A percentile compares a stretch with the other conserved stretches of the same genome.
Conservation (phyloP, 2,113 vertebrate species). For the Tamias sibiricus region DNA sequence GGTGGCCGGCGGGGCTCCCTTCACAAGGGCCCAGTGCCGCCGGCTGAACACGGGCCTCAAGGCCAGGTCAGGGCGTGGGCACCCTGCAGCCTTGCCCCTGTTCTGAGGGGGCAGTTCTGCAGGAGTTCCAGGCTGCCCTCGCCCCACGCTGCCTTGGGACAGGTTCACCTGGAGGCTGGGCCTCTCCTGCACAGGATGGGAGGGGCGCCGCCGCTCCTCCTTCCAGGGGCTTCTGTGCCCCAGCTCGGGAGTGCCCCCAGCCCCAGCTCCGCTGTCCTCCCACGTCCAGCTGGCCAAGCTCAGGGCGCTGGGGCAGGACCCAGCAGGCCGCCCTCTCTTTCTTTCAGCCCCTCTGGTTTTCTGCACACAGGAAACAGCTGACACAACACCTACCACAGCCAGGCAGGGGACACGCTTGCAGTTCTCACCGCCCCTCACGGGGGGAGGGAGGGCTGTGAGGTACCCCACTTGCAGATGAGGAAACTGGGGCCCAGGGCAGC, state of each 20-base stretch:
- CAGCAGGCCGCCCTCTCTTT: neutral
- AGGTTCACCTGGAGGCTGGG: neutral
- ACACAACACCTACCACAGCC: too few species aligned
- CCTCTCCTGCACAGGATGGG: neutral
- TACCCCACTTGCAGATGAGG: neutral
- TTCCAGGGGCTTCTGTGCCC: neutral
- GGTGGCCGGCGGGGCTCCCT: neutral
- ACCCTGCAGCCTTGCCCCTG: too few species aligned
- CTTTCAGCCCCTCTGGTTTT: neutral
- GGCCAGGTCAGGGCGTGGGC: neutral
- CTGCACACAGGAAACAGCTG: neutral
- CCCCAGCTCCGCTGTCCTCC: rapidly evolving
- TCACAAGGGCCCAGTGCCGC: neutral
- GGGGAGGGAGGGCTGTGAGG: rapidly evolving
- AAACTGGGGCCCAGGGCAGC: neutral
- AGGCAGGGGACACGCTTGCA: too few species aligned
- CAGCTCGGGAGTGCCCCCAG: neutral
- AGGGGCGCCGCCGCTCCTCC: neutral
- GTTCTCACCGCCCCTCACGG: rapidly evolving
- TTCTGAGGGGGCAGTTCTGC: neutral
- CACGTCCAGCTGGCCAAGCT: neutral
- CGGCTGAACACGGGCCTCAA: rapidly evolving
- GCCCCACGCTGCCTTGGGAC: neutral
- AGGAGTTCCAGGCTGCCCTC: neutral
- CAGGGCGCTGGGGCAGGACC: neutral